phyloP scores from a whole-genome alignment of 1,140 invertebrate genomes.

The Potamilus streckersoni region DNA sequence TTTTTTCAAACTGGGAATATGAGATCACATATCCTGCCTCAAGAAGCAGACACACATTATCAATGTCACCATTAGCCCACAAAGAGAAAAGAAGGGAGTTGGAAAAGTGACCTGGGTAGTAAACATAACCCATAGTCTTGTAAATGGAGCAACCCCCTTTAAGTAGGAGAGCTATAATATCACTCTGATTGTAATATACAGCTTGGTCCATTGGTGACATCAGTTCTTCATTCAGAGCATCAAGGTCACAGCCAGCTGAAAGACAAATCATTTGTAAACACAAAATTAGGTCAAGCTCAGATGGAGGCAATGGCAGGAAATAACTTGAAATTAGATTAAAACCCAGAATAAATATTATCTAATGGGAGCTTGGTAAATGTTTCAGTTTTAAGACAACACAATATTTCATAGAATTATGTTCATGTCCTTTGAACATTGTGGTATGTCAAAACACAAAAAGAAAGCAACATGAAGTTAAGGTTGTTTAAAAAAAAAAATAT shows the following conservation, averaged over 20 bases:
- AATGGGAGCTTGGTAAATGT: no score
- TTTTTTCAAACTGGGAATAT: constrained; percentile 11
- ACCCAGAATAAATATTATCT: no score
- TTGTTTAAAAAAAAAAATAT: no score
- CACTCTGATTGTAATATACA: constrained; percentile 14
- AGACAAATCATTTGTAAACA: background rate
- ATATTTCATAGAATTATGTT: no score
- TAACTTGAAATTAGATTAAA: no score
- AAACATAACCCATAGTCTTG: constrained; percentile 27
- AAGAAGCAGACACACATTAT: constrained; percentile 21
- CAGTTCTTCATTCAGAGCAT: constrained; percentile 31
- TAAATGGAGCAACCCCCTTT: constrained; percentile 30
- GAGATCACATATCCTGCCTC: constrained; percentile 25
- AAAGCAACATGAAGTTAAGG: no score
- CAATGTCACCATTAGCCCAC: constrained; percentile 18
- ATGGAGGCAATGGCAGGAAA: background rate
- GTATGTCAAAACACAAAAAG: no score
- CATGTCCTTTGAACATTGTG: no score
- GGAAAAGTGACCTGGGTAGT: constrained; percentile 27
- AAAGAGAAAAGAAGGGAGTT: constrained; percentile 31
- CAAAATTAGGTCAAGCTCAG: background rate
- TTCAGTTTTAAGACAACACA: no score
- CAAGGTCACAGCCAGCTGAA: constrained; percentile 29
- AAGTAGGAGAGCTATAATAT: constrained; percentile 24
- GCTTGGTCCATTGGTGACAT: constrained; percentile 30